Evolutionary conservation across 2,797 vertebrate species (phyloP), one percentile per base, ranked within the genome.

Genomic region (Eleutherodactylus coqui): DNA sequence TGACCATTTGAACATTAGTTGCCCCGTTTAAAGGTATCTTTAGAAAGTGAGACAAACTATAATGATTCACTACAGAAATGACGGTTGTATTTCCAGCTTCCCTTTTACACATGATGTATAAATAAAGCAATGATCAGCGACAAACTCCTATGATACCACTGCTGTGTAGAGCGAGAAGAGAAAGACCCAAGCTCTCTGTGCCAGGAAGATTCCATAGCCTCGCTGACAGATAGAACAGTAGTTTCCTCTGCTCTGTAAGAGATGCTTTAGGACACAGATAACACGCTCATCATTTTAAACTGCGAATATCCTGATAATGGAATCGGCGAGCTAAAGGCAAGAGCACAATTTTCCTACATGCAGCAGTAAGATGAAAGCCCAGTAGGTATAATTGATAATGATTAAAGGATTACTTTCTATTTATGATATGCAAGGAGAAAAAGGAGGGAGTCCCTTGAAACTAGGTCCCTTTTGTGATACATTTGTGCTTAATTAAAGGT

Each of bases 331-430:
- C 69, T 62, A n/a, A 80, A 75, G 67, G 64, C 45, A 72, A 58
- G 53, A 75, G 19, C 47, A 45, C 75, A 85, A 70, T 79, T 69
- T 80, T 79, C 38, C 24, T 47, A 75, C 69, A 64, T 43, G 47
- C 38, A 47, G 62, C 49, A 75, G 24, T 43, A 86, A 81, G 78
- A 86, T 86, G 78, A 82, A 86, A 81, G 85, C 79, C 82, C 72
- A 69, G 55, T 24, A 53, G 72, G 77, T 62, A 82, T 82, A 82
- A 86, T 86, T 86, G 79, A 53, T 82, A 77, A 86, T 81, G 85
- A 86, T 81, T 75, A 86, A 81, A 86, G 69, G 70, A 81, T 82
- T 82, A 82, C 43, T 76, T 62, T 85, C 29, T 80, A 80, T 85
- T 79, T 79, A 70, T 80, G 51, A 73, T 79, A 64, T 80, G 77